Percentiles rank a stretch among this genome's conserved stretches.
These are phyloP conservation scores for Myiagra hebetior DNA, from an alignment of 2,113 vertebrate genomes.

Conservation along the genomic window DNA sequence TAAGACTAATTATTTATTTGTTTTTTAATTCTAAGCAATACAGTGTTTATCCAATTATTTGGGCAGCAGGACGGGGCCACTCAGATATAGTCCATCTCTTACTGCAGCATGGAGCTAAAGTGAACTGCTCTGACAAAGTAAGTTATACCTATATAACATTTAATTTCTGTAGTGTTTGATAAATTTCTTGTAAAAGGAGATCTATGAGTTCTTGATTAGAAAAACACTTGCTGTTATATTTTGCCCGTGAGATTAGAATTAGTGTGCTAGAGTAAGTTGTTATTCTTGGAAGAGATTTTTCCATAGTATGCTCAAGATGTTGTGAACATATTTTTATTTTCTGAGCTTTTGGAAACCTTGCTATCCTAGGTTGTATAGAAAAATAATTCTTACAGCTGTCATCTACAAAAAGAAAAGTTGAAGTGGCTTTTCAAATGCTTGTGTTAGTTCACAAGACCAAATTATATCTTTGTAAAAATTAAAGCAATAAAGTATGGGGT, in stretches of 20 bases:
- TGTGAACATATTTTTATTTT: not conserved
- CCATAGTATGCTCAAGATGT: not conserved
- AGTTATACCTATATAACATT: not conserved
- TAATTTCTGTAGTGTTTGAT: not conserved
- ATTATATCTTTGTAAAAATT: not conserved
- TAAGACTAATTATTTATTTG: not conserved
- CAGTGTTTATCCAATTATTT: slow-evolving; percentile 96
- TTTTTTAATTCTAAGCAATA: slow-evolving; percentile 81
- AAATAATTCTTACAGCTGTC: not conserved
- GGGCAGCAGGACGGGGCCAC: slow-evolving; percentile 95
- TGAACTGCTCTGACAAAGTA: slow-evolving; percentile 99
- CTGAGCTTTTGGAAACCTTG: not conserved
- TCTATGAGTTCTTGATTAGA: not conserved
- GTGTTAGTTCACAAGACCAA: not conserved
- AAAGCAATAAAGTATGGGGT: not conserved
- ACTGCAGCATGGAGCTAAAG: slow-evolving; percentile 89
- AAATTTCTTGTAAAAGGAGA: not conserved
- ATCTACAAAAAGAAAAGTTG: not conserved
- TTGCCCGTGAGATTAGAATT: not conserved
- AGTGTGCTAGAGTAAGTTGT: not conserved
- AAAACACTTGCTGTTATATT: not conserved
- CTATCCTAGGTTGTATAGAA: not conserved
- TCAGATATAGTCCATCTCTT: slow-evolving; percentile 89
- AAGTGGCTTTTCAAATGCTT: not conserved
- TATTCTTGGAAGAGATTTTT: not conserved